phyloP scores from a whole-genome alignment of 2,113 vertebrate genomes.

The Chlamydotis undulata region DNA sequence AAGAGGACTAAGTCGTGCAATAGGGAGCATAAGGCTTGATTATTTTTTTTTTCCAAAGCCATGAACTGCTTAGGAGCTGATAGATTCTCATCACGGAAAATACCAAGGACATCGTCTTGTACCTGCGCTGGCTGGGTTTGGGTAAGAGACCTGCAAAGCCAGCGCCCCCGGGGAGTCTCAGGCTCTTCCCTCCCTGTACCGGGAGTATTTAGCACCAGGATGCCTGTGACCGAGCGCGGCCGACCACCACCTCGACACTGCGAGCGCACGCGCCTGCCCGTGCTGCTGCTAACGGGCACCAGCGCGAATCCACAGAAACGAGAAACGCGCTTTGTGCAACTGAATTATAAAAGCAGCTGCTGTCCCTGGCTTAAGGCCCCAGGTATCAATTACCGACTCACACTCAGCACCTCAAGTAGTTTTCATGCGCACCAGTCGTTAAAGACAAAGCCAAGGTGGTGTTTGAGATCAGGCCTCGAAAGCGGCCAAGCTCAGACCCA shows the following conservation, averaged over 20 bases:
- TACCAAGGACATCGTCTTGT: rapidly evolving
- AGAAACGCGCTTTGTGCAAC: rapidly evolving
- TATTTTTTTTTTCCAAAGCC: background rate
- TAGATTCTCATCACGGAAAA: background rate
- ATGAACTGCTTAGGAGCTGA: background rate
- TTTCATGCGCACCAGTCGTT: rapidly evolving
- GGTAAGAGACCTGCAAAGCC: background rate
- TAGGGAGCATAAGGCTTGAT: too few species aligned
- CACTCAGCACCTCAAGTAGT: rapidly evolving
- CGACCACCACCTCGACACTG: rapidly evolving
- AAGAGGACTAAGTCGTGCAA: background rate
- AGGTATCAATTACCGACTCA: rapidly evolving
- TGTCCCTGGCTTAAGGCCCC: background rate
- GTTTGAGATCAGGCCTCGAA: background rate
- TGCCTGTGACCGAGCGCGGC: rapidly evolving
- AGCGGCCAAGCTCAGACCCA: rapidly evolving
- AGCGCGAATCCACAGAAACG: background rate
- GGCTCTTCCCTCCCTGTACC: background rate
- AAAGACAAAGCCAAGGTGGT: background rate
- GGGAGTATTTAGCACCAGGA: rapidly evolving
- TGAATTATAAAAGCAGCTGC: rapidly evolving
- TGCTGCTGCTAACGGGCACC: background rate
- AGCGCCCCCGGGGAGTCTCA: background rate
- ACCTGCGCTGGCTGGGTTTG: background rate
- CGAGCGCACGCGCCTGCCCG: background rate